Conservation (phyloP, 1,140 invertebrate genomes). For the Drosophila seguyi region DNA sequence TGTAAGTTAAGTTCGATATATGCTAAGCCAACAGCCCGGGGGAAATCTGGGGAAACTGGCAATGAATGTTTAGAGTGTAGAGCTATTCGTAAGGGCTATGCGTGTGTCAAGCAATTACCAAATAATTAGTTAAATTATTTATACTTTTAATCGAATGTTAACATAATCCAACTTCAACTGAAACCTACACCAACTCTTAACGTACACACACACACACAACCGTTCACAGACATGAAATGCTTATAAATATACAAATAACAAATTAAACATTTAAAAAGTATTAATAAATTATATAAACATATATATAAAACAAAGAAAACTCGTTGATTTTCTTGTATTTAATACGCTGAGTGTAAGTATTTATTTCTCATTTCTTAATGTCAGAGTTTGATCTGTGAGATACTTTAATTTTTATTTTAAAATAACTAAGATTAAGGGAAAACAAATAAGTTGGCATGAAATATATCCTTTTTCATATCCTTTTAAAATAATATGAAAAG, state of each 20-base stretch:
- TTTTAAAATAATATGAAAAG: not conserved
- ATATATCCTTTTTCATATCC: no score
- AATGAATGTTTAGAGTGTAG: constrained; percentile 27
- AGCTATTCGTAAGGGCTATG: constrained; percentile 30
- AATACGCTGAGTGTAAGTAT: not conserved
- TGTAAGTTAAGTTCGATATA: constrained; percentile 52
- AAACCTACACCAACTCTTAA: constrained; percentile 47
- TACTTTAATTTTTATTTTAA: not conserved
- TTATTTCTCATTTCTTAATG: no score
- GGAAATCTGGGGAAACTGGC: not conserved
- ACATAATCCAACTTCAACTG: constrained; percentile 56
- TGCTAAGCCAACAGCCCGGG: constrained; percentile 14
- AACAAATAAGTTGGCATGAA: no score
- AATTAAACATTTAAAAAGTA: constrained; percentile 55
- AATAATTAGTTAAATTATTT: constrained; percentile 82
- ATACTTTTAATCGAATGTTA: constrained; percentile 63
- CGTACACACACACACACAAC: constrained; percentile 29
- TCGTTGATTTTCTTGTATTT: not conserved
- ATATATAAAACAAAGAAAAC: constrained; percentile 20
- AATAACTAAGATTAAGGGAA: no score
- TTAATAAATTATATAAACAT: constrained; percentile 55
- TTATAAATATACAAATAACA: constrained; percentile 52
- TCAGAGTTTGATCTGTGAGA: not conserved
- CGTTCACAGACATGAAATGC: constrained; percentile 43
- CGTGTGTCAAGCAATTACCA: constrained; percentile 71